Evolutionary conservation across 2,888 invertebrate genomes (phyloP).

Genomic region (Ectropis crepuscularia): DNA sequence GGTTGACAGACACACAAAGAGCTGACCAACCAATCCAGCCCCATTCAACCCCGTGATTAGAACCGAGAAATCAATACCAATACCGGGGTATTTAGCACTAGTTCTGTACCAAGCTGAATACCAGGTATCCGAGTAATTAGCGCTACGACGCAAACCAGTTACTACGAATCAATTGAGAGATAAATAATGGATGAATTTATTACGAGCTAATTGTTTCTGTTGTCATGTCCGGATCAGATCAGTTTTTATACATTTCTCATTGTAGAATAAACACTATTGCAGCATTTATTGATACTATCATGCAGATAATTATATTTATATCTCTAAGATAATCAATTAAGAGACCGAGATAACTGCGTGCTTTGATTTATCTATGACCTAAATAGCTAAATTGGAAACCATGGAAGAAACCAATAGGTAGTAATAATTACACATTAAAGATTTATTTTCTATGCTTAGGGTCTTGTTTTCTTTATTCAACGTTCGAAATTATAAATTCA

Average conservation of each 20-base stretch:
- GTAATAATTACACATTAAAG: no score
- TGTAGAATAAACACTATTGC: no score
- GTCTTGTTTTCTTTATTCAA: no score
- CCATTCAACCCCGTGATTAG: constrained; percentile 17
- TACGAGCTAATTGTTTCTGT: constrained; percentile 11
- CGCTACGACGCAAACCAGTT: constrained; percentile 37
- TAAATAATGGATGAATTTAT: constrained; percentile 23
- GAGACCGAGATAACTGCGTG: no score
- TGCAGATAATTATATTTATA: no score
- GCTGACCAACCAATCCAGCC: not conserved
- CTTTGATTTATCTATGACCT: no score
- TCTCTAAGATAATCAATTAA: no score
- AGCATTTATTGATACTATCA: no score
- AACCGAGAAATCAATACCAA: constrained; percentile 11
- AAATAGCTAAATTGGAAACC: no score
- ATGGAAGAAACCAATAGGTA: no score
- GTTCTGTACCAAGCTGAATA: constrained; percentile 4
- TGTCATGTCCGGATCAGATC: constrained; percentile 10
- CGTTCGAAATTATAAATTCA: no score
- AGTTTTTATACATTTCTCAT: not conserved
- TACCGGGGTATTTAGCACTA: not conserved
- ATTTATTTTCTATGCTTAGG: no score
- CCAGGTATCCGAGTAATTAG: constrained; percentile 42
- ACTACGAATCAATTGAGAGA: constrained; percentile 33
- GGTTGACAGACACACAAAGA: not conserved